These are phyloP conservation scores for Phyllostomus discolor DNA, from an alignment of 2,113 vertebrate genomes.

Conservation along the genomic window DNA sequence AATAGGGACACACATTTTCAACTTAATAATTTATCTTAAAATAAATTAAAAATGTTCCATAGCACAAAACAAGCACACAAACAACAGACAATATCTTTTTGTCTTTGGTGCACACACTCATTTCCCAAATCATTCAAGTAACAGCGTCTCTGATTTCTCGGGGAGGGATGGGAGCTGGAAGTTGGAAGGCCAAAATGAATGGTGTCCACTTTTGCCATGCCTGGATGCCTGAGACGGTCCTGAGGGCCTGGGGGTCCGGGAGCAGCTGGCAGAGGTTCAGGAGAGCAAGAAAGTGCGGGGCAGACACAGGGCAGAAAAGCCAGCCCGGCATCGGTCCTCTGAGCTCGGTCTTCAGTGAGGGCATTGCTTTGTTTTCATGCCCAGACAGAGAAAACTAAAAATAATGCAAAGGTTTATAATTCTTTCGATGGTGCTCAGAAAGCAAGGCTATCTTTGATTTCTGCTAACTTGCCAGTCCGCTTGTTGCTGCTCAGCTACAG, in stretches of 20 bases:
- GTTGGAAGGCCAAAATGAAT: slow-evolving; percentile 75
- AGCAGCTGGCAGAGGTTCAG: slow-evolving; percentile 75
- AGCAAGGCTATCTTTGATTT: slow-evolving; percentile 51
- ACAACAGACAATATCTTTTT: slow-evolving; percentile 76
- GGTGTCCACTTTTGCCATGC: slow-evolving; percentile 74
- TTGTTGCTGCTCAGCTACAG: slow-evolving; percentile 42
- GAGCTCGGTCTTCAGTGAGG: neutral
- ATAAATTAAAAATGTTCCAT: slow-evolving; percentile 80
- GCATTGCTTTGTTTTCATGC: slow-evolving; percentile 43
- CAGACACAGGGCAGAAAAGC: slow-evolving; percentile 37
- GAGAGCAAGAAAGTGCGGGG: slow-evolving; percentile 63
- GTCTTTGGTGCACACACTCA: slow-evolving; percentile 85
- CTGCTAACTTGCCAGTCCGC: slow-evolving; percentile 50
- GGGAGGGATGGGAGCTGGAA: slow-evolving; percentile 67
- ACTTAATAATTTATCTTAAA: slow-evolving; percentile 83
- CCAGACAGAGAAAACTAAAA: slow-evolving; percentile 39
- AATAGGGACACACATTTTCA: slow-evolving; percentile 69
- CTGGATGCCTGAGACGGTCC: slow-evolving; percentile 80
- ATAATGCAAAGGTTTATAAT: slow-evolving; percentile 54
- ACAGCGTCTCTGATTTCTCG: slow-evolving; percentile 64
- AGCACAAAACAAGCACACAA: slow-evolving; percentile 78
- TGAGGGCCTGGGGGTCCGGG: slow-evolving; percentile 77
- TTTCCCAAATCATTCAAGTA: slow-evolving; percentile 79
- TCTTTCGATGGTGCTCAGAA: slow-evolving; percentile 67
- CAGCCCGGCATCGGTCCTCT: slow-evolving; percentile 51